Conservation (phyloP, 2,888 invertebrate species). For the Papilio gigon region DNA sequence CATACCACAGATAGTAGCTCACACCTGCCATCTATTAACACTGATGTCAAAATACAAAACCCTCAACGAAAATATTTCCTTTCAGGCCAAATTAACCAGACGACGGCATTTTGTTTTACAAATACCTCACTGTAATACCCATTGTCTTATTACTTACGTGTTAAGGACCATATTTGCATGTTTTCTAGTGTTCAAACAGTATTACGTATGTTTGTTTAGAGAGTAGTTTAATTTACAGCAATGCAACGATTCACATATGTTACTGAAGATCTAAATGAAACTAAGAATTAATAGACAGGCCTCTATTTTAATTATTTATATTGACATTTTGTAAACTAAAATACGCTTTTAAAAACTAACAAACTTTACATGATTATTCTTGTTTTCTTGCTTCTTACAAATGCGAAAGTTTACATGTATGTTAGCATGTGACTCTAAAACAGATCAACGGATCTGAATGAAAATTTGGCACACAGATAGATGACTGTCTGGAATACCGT, state of each 20-base stretch:
- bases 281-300: slow-evolving; percentile 29
- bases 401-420: no score
- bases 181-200: neutral
- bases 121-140: neutral
- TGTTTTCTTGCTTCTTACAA: no score
- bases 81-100: slow-evolving; percentile 61
- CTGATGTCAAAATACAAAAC: slow-evolving; percentile 77
- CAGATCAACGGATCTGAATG: no score
- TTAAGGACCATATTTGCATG: slow-evolving; percentile 15
- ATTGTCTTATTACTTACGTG: neutral
- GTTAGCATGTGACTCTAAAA: no score
- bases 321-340: neutral
- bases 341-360: no score
- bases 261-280: slow-evolving; percentile 7
- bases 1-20: slow-evolving; percentile 60
- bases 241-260: slow-evolving; percentile 39
- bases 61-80: slow-evolving; percentile 64
- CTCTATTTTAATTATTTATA: slow-evolving; percentile 8
- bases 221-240: slow-evolving; percentile 33
- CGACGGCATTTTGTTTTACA: slow-evolving; percentile 15
- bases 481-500: no score
- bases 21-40: slow-evolving; percentile 78
- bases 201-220: neutral
- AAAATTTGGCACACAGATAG: no score
- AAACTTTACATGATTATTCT: no score